Percentiles rank a stretch among this genome's conserved stretches.
These are phyloP conservation scores for Brachymystax lenok DNA, from an alignment of 2,797 vertebrate species.

Conservation along the genomic window DNA sequence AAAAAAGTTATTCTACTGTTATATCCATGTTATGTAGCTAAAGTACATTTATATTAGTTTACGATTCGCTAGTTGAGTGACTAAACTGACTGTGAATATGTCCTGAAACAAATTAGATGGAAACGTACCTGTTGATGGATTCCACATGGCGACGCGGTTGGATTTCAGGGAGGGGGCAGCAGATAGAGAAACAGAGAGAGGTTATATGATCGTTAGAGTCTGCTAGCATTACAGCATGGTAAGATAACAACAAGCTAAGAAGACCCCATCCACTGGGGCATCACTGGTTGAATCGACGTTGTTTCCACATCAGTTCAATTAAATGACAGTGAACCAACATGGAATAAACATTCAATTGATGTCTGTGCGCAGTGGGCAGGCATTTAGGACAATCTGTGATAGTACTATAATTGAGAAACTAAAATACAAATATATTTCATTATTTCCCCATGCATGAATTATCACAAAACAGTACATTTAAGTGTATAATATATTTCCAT, in stretches of 20 bases:
- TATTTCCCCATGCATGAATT: not conserved
- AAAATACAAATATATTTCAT: not conserved
- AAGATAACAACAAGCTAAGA: not conserved
- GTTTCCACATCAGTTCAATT: too few species aligned
- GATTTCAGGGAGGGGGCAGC: too few species aligned
- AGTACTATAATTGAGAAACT: not conserved
- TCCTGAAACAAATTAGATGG: not conserved
- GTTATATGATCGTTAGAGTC: not conserved
- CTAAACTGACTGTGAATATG: not conserved
- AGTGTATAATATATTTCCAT: not conserved
- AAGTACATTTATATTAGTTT: conserved; percentile 12
- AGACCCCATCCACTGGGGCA: not conserved
- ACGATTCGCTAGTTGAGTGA: not conserved
- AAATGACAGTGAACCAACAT: too few species aligned
- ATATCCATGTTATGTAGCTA: conserved; percentile 1
- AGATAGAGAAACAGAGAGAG: not conserved
- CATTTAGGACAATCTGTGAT: not conserved
- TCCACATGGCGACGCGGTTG: not conserved
- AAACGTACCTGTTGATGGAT: not conserved
- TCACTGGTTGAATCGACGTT: too few species aligned
- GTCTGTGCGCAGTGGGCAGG: too few species aligned
- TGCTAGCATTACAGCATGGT: not conserved
- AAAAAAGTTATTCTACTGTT: not conserved
- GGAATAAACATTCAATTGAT: too few species aligned
- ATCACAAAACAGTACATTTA: not conserved